These are phyloP conservation scores for Aspidoscelis tigris DNA, from an alignment of 2,113 vertebrate genomes.

Conservation along the genomic window DNA sequence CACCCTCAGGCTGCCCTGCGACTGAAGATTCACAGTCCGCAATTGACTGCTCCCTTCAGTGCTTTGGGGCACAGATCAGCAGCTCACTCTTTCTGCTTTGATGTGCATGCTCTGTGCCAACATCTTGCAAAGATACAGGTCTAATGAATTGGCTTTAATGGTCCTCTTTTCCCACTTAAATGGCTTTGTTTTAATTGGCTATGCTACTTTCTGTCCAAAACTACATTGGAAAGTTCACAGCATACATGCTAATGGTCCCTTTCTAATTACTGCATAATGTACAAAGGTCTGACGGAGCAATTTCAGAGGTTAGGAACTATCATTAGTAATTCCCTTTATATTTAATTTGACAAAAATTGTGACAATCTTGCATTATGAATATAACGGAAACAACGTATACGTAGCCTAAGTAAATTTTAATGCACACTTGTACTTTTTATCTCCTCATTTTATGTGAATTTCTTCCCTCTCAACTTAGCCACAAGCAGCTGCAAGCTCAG, in stretches of 20 bases:
- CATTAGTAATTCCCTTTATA: conserved; percentile 68
- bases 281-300: conserved; percentile 76
- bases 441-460: conserved; percentile 1
- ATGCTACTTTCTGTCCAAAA: conserved; percentile 74
- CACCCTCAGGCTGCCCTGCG: conserved; percentile 63
- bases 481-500: conserved; percentile 37
- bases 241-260: conserved; percentile 76
- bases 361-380: conserved; percentile 19
- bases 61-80: conserved; percentile 69
- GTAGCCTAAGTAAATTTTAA: rapidly evolving
- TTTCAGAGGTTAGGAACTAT: conserved; percentile 73
- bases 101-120: conserved; percentile 72
- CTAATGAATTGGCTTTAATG: conserved; percentile 80
- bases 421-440: conserved; percentile 17
- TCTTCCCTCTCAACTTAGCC: conserved; percentile 40
- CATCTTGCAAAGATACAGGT: conserved; percentile 77
- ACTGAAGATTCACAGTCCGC: conserved; percentile 66
- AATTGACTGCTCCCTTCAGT: conserved; percentile 66
- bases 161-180: conserved; percentile 76
- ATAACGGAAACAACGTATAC: not conserved
- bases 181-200: conserved; percentile 82
- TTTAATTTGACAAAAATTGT: conserved; percentile 50
- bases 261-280: conserved; percentile 80
- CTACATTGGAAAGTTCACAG: conserved; percentile 80
- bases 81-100: conserved; percentile 74